Base-by-base conservation (phyloP, 2,888 invertebrate species). In the Pasiphila rectangulata region DNA sequence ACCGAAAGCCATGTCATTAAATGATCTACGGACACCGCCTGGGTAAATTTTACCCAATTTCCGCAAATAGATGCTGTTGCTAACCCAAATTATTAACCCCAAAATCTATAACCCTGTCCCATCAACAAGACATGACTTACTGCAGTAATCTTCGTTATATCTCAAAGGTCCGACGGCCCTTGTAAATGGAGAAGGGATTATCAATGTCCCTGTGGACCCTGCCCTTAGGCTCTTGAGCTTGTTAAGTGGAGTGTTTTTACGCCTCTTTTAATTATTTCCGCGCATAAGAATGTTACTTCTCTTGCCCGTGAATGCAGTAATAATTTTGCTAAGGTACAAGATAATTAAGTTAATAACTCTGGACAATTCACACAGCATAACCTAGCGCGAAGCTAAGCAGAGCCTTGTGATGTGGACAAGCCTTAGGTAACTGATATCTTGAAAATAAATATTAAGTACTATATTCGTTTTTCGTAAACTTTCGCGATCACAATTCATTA, bases 151-250 rank as follows among this genome's bases (percentile, higher is more conserved):
- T 36, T 13, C 30, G 59, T 61, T 64, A n/a, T n/a, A 67, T 64
- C 66, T 61, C 44, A 25, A 48, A 51, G 53, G 39, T 37, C 50
- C 49, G 50, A 60, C 62, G 62, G 58, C 56, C 64, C 57, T 61
- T 61, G 65, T 67, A 72, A 72, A 72, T 65, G 67, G 62, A 66
- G 61, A 60, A 63, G 63, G 67, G 63, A 73, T 76, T 74, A 75
- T 69, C 68, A 67, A 52, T 51, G 51, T 69, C 71, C 69, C 71
- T 52, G 48, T 51, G 67, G 68, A 21, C 21, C 10, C 13, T 15
- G 19, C 29, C 24, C 40, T 37, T 1, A 10, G 30, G 32, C 38
- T 19, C 38, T 24, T 19, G 19, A 24, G 37, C 39, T 24, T 37
- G 15, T 10, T 10, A 29, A 38, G 35, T 24, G 38, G 27, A 43